Base-by-base conservation (phyloP, 2,113 vertebrate genomes). In the Xiphias gladius region DNA sequence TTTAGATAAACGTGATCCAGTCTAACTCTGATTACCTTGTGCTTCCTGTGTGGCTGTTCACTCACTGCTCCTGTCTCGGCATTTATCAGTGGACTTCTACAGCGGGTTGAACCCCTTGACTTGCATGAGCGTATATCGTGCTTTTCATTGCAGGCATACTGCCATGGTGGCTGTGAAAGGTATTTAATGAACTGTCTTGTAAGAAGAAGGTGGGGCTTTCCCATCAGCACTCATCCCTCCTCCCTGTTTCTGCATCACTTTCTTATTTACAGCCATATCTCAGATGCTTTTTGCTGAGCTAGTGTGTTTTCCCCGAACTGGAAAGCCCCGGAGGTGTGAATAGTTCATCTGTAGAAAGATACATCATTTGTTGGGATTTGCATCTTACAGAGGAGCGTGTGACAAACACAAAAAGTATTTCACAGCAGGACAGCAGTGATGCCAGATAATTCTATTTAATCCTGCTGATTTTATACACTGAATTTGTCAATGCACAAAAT, bases 101-200 rank as follows among this genome's bases (percentile, higher is more conserved):
- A 85, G 69, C 50, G 65, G 58, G 76, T 55, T 80, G 83, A 90
- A n/a, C 87, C 91, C 59, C 22, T 24, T 93, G 90, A 92, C 92
- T 87, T 37, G 62, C 57, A 37, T 30, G 32, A 59, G 59, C 84
- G 87, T 84, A 84, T 83, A 85, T 80, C 50, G 46, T 75, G 81
- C 73, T 85, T 90, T 84, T 89, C 76, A 79, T 85, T 90, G 74
- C 76, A 73, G 76, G 80, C 82, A 62, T 43, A 54, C 80, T 22
- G 61, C 83, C 78, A 65, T 7, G 4, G 43, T 43, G 66, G 69
- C 77, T 35, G 74, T 79, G 87, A 91, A 79, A 85, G 84, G 85
- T 88, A 85, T 91, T 90, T 93, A 92, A 95, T 94, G 89, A 93
- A 94, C 83, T 91, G 89, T 83, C 89, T 88, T 86, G 80, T 69